Base-by-base conservation (phyloP, 2,797 vertebrate genomes). In the Kryptopterus vitreolus region DNA sequence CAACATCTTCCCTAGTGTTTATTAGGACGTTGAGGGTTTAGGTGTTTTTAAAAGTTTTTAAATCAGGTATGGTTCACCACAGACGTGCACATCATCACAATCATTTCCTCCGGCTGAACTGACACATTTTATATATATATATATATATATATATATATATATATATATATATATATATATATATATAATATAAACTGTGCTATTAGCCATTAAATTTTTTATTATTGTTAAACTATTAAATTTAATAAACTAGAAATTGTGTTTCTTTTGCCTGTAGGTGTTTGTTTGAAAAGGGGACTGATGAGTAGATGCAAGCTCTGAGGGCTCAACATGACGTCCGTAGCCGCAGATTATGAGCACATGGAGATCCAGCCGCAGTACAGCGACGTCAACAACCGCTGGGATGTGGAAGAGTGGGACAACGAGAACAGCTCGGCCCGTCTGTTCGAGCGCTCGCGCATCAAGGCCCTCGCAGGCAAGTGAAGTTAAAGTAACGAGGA, bases 351-450 rank as follows among this genome's bases (percentile, higher is more conserved):
- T 83, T 96, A 88, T 12, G 97, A 98, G 88, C 96, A 97, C 90
- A 97, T 98, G 91, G 97, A 99, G 89, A 97, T 99, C 91, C 96
- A 98, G 81, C 97, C 98, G 91, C 96, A 96, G 88, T 97, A 96
- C 93, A 96, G 94, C 0, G 96, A 96, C 1, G 96, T 98, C 90
- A 98, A 98, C 94, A 99, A 98, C 92, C 97, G 97, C 88, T 99
- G 97, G 97, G 97, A 99, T 0, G 90, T 91, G 0, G 97, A 99
- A 0, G 97, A 99, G 85, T 98, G 97, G 97, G 97, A 99, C 94
- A 99, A 99, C 0, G 97, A 99, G 89, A 99, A 99, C 92, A 99
- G 97, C 86, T 99, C 97, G 0, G 97, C 97, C 0, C 91, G 97
- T 0, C 95, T 99, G 55, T 99, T 99, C 1, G 97, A 99, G 82